These are phyloP conservation scores for Cololabis saira DNA, from an alignment of 2,113 vertebrate genomes.

Conservation along the genomic window DNA sequence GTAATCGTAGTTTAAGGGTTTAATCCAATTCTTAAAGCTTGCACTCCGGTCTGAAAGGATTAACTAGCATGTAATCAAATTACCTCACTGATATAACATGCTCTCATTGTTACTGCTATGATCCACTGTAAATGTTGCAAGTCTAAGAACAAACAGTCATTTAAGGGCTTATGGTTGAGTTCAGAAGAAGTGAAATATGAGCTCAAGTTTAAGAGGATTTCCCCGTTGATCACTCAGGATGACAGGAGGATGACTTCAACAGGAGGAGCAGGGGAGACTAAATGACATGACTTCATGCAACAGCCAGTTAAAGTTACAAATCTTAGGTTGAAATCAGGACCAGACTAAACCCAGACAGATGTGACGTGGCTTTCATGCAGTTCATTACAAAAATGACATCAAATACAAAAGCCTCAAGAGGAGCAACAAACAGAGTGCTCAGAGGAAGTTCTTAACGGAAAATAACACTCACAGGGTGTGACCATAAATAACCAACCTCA, in stretches of 20 bases:
- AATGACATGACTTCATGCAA: slow-evolving; percentile 36
- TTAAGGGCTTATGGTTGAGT: slow-evolving; percentile 65
- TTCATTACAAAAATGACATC: slow-evolving; percentile 39
- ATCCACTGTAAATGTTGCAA: slow-evolving; percentile 72
- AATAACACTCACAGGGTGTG: slow-evolving; percentile 60
- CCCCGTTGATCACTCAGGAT: slow-evolving; percentile 59
- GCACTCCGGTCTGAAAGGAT: slow-evolving; percentile 76
- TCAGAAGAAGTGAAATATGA: slow-evolving; percentile 69
- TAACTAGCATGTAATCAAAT: slow-evolving; percentile 80
- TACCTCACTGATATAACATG: slow-evolving; percentile 75
- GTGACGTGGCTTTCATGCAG: slow-evolving; percentile 14
- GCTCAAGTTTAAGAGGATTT: slow-evolving; percentile 70
- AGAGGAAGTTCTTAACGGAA: slow-evolving; percentile 61
- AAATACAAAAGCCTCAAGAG: slow-evolving; percentile 29
- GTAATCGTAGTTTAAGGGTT: slow-evolving; percentile 79
- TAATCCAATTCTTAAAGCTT: slow-evolving; percentile 77
- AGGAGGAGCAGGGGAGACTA: slow-evolving; percentile 23
- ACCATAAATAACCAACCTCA: slow-evolving; percentile 70
- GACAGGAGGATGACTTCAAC: slow-evolving; percentile 35
- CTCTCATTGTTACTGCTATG: slow-evolving; percentile 67
- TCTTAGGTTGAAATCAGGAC: slow-evolving; percentile 24
- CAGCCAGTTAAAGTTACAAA: slow-evolving; percentile 20
- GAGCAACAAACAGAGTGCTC: slow-evolving; percentile 44
- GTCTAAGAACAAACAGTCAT: slow-evolving; percentile 67
- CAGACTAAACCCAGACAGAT: slow-evolving; percentile 18